Evolutionary conservation across 2,888 invertebrate species (phyloP), one percentile per base, ranked within the genome.

Genomic region (Synanthedon tipuliformis): DNA sequence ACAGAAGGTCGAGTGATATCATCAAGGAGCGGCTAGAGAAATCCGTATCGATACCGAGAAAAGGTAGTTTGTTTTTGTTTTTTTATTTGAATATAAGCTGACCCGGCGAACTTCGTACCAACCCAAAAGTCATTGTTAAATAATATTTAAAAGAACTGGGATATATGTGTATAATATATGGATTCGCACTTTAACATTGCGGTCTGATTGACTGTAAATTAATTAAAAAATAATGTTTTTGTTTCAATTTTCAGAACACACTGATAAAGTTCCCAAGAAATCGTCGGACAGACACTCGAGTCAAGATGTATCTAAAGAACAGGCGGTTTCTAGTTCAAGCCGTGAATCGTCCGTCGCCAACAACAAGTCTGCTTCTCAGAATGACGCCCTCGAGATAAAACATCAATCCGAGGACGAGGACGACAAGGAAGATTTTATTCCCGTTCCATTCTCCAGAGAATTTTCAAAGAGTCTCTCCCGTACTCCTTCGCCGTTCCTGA

Each of bases 401-500:
- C 65, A 66, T 13, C 74, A 77, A 40, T 74, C 81, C 5, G 84
- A 86, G 7, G 87, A 82, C 56, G 88, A 88, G 54, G 83, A 88
- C 54, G 83, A 82, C 23, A 81, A 66, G 53, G 79, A 79, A 51
- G 83, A 86, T 58, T 80, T 86, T 57, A 69, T 87, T 58, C 62
- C 75, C 1, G 71, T 87, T 52, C 81, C 86, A 41, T 71, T 69
- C 13, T 59, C 78, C 54, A 74, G 85, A 41, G 84, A 92, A 70
- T 93, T 91, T 73, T 93, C 92, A 18, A 89, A 90, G 72, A 95
- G 94, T 68, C 87, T 94, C 49, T 95, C 95, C n/a, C 90, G 95
- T 58, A 95, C 95, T 0, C 95, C 95, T 12, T 95, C 95, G 13
- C 95, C 95, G 49, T 95, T 95, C 78, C 91, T 94, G 57, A 93